Base-by-base conservation (phyloP, 2,113 vertebrate species). In the Hippocampus zosterae region DNA sequence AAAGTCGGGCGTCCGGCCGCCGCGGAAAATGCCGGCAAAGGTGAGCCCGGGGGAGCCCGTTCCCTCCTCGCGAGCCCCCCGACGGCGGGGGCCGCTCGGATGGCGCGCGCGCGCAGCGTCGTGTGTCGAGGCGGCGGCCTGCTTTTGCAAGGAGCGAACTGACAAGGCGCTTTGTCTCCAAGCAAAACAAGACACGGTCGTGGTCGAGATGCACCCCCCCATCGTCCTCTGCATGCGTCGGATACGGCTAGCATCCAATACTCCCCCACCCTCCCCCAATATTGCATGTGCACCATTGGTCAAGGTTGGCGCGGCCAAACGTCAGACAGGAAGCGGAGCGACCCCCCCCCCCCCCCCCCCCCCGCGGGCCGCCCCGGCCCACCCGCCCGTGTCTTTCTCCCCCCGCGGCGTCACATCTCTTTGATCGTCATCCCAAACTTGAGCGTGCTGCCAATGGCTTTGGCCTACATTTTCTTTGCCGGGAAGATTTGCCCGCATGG, bases 321-420 rank as follows among this genome's bases (percentile, higher is more conserved):
- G 84, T 81, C 83, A 88, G 81, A 86, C 75, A 81, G 83, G 88
- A 86, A 89, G 21, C 74, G 0, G 41, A 53, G n/a, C n/a, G n/a
- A n/a, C n/a, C n/a, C n/a, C n/a, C n/a, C n/a, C n/a, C n/a, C n/a
- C n/a, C n/a, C n/a, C n/a, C n/a, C n/a, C 78, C 81, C 78, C 83
- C 48, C 9, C 50, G 29, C 3, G 29, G 21, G 65, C 73, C 8
- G 46, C 61, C 76, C 46, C 5, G 4, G 3, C 82, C 16, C 68
- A 67, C 73, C 46, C 74, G 80, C 82, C 81, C 44, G 79, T 78
- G 83, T 84, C 29, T 33, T 33, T 1, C 33, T 1, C 33, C 84
- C 15, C 68, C 71, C 75, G 33, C 70, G 2, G 75, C 57, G 57
- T 72, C 37, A 46, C 71, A 56, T 68, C 70, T 78, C 75, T 81